phyloP scores from a whole-genome alignment of 2,113 vertebrate species.

The Coracopsis vasa region DNA sequence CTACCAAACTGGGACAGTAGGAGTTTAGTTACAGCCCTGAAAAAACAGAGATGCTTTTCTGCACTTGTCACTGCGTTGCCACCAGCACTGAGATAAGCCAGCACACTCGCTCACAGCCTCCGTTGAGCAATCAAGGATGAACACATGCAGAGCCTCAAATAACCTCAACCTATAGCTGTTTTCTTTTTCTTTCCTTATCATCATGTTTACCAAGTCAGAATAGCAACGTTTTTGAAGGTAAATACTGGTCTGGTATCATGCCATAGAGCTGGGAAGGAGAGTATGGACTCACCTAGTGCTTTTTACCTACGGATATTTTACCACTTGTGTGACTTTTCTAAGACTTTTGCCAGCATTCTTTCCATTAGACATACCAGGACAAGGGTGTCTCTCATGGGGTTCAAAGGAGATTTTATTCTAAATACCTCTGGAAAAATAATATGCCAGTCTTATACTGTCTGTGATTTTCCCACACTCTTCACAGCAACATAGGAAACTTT shows the following conservation, averaged over 20 bases:
- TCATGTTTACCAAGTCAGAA: not conserved
- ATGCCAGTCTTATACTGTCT: not conserved
- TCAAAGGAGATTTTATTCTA: slow-evolving; percentile 5
- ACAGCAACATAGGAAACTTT: not conserved
- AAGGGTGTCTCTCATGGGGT: not conserved
- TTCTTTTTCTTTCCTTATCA: not conserved
- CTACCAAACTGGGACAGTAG: fast-evolving
- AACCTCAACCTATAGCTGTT: not conserved
- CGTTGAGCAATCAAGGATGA: not conserved
- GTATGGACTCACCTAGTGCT: not conserved
- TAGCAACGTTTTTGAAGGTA: not conserved
- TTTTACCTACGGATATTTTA: not conserved
- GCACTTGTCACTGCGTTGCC: not conserved
- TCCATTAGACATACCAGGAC: not conserved
- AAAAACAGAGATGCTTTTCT: not conserved
- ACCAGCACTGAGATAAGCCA: not conserved
- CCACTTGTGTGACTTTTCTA: not conserved
- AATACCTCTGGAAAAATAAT: not conserved
- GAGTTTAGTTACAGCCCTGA: not conserved
- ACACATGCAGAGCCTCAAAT: not conserved
- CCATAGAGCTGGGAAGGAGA: not conserved
- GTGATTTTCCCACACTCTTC: slow-evolving; percentile 27
- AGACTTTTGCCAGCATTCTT: not conserved
- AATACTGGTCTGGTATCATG: not conserved
- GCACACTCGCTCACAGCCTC: not conserved